These are phyloP conservation scores for Cryptocephalus primarius DNA, from an alignment of 2,888 invertebrate species.

Conservation along the genomic window DNA sequence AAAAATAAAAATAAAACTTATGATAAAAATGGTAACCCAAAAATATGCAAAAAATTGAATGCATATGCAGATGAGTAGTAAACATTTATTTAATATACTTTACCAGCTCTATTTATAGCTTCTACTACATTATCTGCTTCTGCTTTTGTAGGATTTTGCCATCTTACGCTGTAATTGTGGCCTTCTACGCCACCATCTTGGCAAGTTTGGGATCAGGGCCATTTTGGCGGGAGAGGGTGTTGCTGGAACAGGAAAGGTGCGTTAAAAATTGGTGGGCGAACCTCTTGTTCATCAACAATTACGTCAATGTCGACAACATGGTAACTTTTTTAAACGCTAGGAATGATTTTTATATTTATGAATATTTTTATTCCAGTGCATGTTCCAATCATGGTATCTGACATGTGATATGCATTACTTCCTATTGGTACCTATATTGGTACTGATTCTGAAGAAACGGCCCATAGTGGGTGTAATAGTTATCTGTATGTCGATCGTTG, in stretches of 20 bases:
- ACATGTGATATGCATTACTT: constrained; percentile 25
- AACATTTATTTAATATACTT: too few species aligned
- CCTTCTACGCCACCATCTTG: constrained; percentile 62
- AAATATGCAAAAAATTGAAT: too few species aligned
- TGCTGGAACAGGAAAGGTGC: constrained; percentile 42
- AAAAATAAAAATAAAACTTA: too few species aligned
- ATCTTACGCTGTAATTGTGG: constrained; percentile 56
- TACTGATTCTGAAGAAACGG: constrained; percentile 19
- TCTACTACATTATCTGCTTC: too few species aligned
- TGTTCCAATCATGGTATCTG: constrained; percentile 47
- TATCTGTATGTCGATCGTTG: constrained; percentile 10
- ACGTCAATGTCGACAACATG: constrained; percentile 30
- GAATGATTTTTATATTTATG: constrained; percentile 1
- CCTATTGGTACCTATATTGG: constrained; percentile 16
- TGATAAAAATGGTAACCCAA: too few species aligned
- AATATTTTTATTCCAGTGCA: constrained; percentile 33
- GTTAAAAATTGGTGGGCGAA: constrained; percentile 60
- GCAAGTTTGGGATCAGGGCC: constrained; percentile 60
- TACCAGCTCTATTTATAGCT: neutral
- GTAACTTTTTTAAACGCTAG: constrained; percentile 19
- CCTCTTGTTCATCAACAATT: constrained; percentile 59
- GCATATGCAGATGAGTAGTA: too few species aligned
- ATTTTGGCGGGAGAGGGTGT: constrained; percentile 53
- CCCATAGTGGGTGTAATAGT: constrained; percentile 15
- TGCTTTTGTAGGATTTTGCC: constrained; percentile 51